Conservation (phyloP, 2,888 invertebrate genomes). For the Chymomyza caudatula region DNA sequence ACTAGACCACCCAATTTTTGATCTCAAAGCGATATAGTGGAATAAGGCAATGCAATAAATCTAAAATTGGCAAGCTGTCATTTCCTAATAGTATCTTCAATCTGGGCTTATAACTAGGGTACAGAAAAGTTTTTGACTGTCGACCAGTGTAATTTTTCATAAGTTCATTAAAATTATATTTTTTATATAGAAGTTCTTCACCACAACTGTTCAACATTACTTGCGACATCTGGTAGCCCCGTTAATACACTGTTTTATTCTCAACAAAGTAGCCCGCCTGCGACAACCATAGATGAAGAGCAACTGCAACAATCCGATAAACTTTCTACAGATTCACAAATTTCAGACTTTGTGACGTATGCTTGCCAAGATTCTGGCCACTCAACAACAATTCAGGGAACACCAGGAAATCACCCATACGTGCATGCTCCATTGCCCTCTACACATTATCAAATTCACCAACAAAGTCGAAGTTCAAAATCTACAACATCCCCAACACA, state of each 20-base stretch:
- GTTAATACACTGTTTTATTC: conserved; percentile 79
- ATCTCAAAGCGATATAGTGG: too few relatives aligned
- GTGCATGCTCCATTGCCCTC: conserved; percentile 48
- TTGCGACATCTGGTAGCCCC: conserved; percentile 80
- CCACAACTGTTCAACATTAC: conserved; percentile 60
- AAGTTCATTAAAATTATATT: not conserved
- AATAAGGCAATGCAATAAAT: too few relatives aligned
- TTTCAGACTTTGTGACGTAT: conserved; percentile 97
- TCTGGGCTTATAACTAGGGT: not conserved
- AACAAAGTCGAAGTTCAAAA: conserved; percentile 43
- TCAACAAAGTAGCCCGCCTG: conserved; percentile 73
- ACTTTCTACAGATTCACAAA: conserved; percentile 84
- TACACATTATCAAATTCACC: conserved; percentile 52
- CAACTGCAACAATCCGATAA: conserved; percentile 78
- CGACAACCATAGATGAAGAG: conserved; percentile 64
- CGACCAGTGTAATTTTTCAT: not conserved
- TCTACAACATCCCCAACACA: conserved; percentile 43
- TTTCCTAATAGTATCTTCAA: not conserved
- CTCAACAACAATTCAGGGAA: conserved; percentile 20
- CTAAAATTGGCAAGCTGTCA: not conserved
- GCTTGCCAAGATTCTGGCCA: conserved; percentile 95
- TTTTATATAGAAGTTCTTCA: conserved; percentile 35
- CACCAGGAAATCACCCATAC: conserved; percentile 37
- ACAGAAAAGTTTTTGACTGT: not conserved
- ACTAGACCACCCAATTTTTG: too few relatives aligned